Conservation (phyloP, 1,140 invertebrate genomes). For the Aphidius gifuensis region DNA sequence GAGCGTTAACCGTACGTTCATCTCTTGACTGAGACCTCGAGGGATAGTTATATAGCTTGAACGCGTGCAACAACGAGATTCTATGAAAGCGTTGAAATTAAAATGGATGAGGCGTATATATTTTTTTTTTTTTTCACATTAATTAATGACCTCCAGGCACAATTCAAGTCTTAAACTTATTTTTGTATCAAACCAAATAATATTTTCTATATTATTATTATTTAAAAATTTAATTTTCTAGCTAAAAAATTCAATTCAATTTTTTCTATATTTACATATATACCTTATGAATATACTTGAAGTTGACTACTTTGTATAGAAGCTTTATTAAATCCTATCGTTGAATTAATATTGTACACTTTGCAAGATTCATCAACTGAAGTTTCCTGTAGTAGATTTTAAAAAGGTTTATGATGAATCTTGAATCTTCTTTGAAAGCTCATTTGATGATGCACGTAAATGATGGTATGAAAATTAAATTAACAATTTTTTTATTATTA, state of each 20-base stretch:
- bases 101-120: slow-evolving; percentile 22
- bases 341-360: no score
- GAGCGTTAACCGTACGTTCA: slow-evolving; percentile 27
- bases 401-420: no score
- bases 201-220: not conserved
- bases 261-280: no score
- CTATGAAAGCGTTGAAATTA: slow-evolving; percentile 24
- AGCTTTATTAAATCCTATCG: no score
- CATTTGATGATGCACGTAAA: no score
- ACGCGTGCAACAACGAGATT: slow-evolving; percentile 11
- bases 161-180: not conserved
- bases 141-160: slow-evolving; percentile 19
- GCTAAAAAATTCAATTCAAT: no score
- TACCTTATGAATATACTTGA: not conserved
- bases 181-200: not conserved
- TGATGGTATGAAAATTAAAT: no score
- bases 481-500: no score
- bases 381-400: no score
- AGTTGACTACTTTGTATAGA: no score
- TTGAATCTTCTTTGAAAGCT: no score
- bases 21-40: slow-evolving; percentile 14
- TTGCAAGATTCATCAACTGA: no score
- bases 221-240: not conserved
- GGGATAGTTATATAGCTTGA: slow-evolving; percentile 20
- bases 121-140: slow-evolving; percentile 15